Percentiles rank a stretch among this genome's conserved stretches.
Conservation (phyloP, 2,113 vertebrate genomes). For the Danio rerio region GRCz12tu NC_133198.1:28729001-28729500, state of each 20-base stretch:
- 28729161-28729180: conserved; percentile 79
- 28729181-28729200: conserved; percentile 84
- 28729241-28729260: conserved; percentile 80
- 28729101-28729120: too few relatives aligned
- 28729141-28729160: conserved; percentile 82
- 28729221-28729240: conserved; percentile 88
- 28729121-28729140: too few relatives aligned
- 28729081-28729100: too few relatives aligned
- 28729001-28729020: conserved; percentile 88
- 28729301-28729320: neutral
- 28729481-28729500: too few relatives aligned
- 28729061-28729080: neutral
- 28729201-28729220: conserved; percentile 86
- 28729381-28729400: too few relatives aligned
- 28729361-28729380: too few relatives aligned
- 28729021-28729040: conserved; percentile 72
- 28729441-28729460: too few relatives aligned
- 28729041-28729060: neutral
- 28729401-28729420: too few relatives aligned
- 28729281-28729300: neutral
- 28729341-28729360: too few relatives aligned
- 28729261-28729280: conserved; percentile 7
- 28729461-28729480: too few relatives aligned
- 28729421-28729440: too few relatives aligned
- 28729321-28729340: too few relatives aligned